These are phyloP conservation scores for Sinocyclocheilus grahami DNA, from an alignment of 2,113 vertebrate species.

Conservation along the genomic window DNA sequence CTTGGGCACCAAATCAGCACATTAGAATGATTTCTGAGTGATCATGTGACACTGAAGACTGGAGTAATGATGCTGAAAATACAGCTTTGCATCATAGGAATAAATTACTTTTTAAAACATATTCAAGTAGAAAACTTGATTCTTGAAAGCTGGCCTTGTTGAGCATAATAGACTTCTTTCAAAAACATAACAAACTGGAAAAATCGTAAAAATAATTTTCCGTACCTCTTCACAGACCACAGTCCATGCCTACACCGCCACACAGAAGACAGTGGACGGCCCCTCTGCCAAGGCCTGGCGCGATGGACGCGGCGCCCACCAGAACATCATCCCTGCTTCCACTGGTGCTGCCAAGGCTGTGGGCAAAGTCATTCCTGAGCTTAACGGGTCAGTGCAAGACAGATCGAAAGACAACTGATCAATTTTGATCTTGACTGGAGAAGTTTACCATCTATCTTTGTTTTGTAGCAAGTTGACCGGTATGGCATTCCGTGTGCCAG, in stretches of 20 bases:
- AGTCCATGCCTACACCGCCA: constrained; percentile 89
- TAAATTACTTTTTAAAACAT: neutral
- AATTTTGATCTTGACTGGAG: neutral
- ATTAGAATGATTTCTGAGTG: neutral
- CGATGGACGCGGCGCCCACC: constrained; percentile 82
- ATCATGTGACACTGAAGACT: neutral
- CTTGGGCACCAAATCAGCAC: neutral
- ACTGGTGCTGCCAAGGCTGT: constrained; percentile 89
- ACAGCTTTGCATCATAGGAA: neutral
- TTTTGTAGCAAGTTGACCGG: constrained; percentile 83
- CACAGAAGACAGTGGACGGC: constrained; percentile 90
- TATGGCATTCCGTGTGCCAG: constrained; percentile 89
- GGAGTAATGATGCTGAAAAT: neutral
- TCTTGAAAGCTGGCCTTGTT: neutral
- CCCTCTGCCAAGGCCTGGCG: constrained; percentile 87
- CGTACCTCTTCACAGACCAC: constrained; percentile 78
- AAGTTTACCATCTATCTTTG: neutral
- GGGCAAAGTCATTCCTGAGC: constrained; percentile 86
- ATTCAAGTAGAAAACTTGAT: neutral
- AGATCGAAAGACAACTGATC: neutral
- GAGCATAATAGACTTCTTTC: neutral
- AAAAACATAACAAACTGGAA: neutral
- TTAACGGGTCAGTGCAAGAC: constrained; percentile 79
- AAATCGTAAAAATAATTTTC: neutral
- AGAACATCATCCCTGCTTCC: constrained; percentile 90